Percentiles rank a stretch among this genome's conserved stretches.
These are phyloP conservation scores for Sakesphorus luctuosus DNA, from an alignment of 2,113 vertebrate genomes.

Conservation along the genomic window DNA sequence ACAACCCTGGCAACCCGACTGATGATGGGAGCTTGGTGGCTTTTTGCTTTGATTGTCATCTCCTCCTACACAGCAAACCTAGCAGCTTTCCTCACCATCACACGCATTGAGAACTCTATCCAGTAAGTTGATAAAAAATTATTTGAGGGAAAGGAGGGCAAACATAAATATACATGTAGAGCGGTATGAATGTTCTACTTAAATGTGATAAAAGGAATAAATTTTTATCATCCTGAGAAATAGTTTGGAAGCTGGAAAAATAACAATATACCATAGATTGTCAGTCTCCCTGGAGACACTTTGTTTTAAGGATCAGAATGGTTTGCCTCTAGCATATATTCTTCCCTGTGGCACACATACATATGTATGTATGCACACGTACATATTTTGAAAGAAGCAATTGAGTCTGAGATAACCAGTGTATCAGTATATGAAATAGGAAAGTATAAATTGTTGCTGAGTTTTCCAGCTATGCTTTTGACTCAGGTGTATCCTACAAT, in stretches of 20 bases:
- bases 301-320: neutral
- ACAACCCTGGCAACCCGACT: conserved; percentile 95
- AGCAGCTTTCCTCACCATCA: conserved; percentile 98
- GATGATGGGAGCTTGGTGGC: conserved; percentile 99
- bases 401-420: neutral
- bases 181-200: neutral
- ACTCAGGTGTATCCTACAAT: neutral
- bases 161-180: neutral
- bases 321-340: neutral
- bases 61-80: conserved; percentile 98
- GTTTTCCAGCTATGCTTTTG: neutral
- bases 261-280: neutral
- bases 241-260: neutral
- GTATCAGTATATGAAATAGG: neutral
- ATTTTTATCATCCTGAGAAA: neutral
- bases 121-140: conserved; percentile 86
- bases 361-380: neutral
- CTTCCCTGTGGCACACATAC: neutral
- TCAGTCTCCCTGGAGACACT: neutral
- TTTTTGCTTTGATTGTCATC: conserved; percentile 97
- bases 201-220: neutral
- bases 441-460: neutral
- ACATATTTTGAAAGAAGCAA: neutral
- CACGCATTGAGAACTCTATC: conserved; percentile 96
- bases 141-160: neutral